Conservation (phyloP, 2,888 invertebrate species). For the Alsophila aescularia region DNA sequence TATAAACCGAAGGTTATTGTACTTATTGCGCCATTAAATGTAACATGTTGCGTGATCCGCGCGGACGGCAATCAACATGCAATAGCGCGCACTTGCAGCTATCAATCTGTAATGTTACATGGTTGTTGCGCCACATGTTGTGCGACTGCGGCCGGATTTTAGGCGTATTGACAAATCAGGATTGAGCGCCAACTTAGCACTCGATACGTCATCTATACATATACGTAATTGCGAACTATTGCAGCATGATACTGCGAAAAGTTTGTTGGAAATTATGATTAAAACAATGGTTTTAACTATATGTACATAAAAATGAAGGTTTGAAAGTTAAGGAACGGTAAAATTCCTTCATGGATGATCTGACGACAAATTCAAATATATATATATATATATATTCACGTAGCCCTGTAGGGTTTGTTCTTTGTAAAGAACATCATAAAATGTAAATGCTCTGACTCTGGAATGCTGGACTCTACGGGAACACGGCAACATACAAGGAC, state of each 20-base stretch:
- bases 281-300: too few relatives aligned
- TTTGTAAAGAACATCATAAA: too few relatives aligned
- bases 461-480: too few relatives aligned
- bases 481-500: too few relatives aligned
- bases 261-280: not conserved
- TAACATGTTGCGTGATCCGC: slow-evolving; percentile 1
- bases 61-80: not conserved
- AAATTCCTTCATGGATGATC: too few relatives aligned
- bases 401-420: too few relatives aligned
- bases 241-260: not conserved
- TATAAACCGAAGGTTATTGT: slow-evolving; percentile 19
- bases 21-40: slow-evolving; percentile 4
- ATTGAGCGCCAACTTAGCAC: not conserved
- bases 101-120: slow-evolving; percentile 1
- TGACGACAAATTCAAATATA: too few relatives aligned
- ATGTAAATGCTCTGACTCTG: too few relatives aligned
- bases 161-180: not conserved
- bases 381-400: too few relatives aligned
- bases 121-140: slow-evolving; percentile 13
- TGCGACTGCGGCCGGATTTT: slow-evolving; percentile 11
- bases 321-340: too few relatives aligned
- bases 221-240: not conserved
- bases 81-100: slow-evolving; percentile 4
- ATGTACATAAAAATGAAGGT: too few relatives aligned
- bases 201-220: not conserved